A percentile compares a stretch with the other conserved stretches of the same genome.
These are phyloP conservation scores for Altica lythri DNA, from an alignment of 2,888 invertebrate genomes.

Conservation along the genomic window DNA sequence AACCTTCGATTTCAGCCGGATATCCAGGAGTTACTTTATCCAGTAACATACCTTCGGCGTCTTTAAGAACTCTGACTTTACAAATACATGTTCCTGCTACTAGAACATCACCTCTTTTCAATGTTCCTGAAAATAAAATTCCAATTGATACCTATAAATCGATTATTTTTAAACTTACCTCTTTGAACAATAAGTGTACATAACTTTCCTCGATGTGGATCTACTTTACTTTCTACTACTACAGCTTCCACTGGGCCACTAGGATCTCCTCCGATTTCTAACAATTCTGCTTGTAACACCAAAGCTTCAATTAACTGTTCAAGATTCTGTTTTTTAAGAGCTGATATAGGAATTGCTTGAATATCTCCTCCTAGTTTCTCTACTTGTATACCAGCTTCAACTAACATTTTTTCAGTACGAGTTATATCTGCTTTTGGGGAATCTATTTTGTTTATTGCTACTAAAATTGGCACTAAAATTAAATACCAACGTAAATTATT, in stretches of 20 bases:
- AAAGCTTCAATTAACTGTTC: conserved; percentile 82
- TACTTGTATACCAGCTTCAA: conserved; percentile 77
- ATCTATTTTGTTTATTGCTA: conserved; percentile 98
- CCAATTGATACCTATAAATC: neutral
- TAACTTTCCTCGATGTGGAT: conserved; percentile 74
- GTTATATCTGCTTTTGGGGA: conserved; percentile 88
- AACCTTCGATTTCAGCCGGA: conserved; percentile 87
- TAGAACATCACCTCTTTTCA: conserved; percentile 75
- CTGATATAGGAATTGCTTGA: conserved; percentile 90
- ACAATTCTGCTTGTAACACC: conserved; percentile 79
- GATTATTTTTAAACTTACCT: conserved; percentile 41
- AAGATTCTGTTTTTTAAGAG: conserved; percentile 81
- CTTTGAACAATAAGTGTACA: conserved; percentile 84
- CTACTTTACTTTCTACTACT: conserved; percentile 83
- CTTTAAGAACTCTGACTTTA: conserved; percentile 79
- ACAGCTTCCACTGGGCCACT: conserved; percentile 86
- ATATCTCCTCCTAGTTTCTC: conserved; percentile 92
- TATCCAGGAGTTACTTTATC: conserved; percentile 75
- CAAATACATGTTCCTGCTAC: conserved; percentile 86
- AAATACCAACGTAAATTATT: conserved; percentile 25
- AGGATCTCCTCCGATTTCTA: conserved; percentile 85
- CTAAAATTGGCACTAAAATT: conserved; percentile 86
- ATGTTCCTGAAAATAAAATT: conserved; percentile 63
- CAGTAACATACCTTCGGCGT: conserved; percentile 73
- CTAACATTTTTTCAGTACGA: conserved; percentile 74